Base-by-base conservation (phyloP, 2,888 invertebrate species). In the Neoaliturus tenellus region DNA sequence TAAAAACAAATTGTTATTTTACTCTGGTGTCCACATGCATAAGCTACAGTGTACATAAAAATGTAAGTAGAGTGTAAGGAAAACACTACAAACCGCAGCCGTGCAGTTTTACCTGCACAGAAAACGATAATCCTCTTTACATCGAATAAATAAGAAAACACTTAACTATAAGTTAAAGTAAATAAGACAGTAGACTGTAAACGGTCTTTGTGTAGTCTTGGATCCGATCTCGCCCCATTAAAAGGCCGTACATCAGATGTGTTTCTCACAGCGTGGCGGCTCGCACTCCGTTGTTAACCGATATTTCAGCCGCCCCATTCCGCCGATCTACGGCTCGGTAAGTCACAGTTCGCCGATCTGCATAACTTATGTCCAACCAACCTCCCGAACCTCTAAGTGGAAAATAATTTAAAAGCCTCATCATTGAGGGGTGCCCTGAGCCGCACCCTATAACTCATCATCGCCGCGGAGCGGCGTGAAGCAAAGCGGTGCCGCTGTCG, bases 391-490 rank as follows among this genome's bases (percentile, higher is more conserved):
- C 71, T 71, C 71, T 62, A 69, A 82, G 82, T 82, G 48, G 71
- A 82, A 82, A 82, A 82, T 82, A 82, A 82, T 82, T 82, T 82
- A 82, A 71, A 69, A 20, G 41, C 71, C 71, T 71, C 82, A 71
- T 82, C 55, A 82, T 51, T 14, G 73, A 31, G 67, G 69, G 69
- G 39, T 41, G 55, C 55, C 71, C 28, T 31, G 81, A 62, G 81
- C 81, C 67, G 69, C 81, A 81, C 81, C 81, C 82, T 25, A 82
- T 82, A 71, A 82, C 82, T 82, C 82, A 82, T 48, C 55, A 12
- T 31, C 44, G 81, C 67, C 62, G 39, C n/a, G 82, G 28, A 17
- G 67, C 25, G 69, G 31, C n/a, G n/a, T n/a, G n/a, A n/a, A n/a
- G 81, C 41, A 39, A 81, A 71, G 71, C 73, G n/a, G 25, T 28